Conservation (phyloP, 2,888 invertebrate genomes). For the Drosophila borborema region DNA sequence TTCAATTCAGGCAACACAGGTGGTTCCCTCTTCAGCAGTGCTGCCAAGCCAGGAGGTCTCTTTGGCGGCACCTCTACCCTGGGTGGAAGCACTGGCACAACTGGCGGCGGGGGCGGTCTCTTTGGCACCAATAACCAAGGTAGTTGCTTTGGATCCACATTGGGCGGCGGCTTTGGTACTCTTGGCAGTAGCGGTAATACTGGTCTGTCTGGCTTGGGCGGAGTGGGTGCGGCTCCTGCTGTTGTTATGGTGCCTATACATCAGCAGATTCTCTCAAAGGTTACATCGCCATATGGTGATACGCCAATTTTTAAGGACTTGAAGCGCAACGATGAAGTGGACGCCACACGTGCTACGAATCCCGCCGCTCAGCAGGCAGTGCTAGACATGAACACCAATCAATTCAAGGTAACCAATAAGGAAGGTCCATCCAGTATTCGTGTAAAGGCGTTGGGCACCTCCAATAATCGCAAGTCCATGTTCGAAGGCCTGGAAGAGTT, state of each 20-base stretch:
- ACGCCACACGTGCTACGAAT: constrained; percentile 90
- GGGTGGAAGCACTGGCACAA: constrained; percentile 40
- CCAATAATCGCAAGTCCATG: constrained; percentile 88
- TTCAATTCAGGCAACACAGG: constrained; percentile 79
- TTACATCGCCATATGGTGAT: constrained; percentile 94
- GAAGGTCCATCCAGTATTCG: constrained; percentile 86
- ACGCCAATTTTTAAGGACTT: constrained; percentile 93
- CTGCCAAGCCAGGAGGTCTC: constrained; percentile 82
- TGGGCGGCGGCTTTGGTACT: constrained; percentile 53
- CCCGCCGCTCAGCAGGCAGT: constrained; percentile 90
- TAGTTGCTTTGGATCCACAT: constrained; percentile 69
- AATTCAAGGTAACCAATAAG: constrained; percentile 87
- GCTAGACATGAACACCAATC: constrained; percentile 85
- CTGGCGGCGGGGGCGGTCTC: constrained; percentile 14
- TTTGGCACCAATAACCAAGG: constrained; percentile 56
- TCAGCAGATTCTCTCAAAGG: constrained; percentile 91
- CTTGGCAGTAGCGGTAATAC: constrained; percentile 55
- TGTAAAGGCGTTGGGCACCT: constrained; percentile 82
- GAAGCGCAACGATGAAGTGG: constrained; percentile 86
- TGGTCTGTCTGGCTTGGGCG: constrained; percentile 47
- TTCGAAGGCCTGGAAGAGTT: constrained; percentile 95
- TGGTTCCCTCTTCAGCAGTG: constrained; percentile 86
- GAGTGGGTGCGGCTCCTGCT: constrained; percentile 66
- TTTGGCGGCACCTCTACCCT: constrained; percentile 83
- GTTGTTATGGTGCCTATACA: constrained; percentile 86